These are phyloP conservation scores for Mesorhabditis sp. DNA, from an alignment of 2,888 invertebrate genomes.

Conservation along the genomic window DNA sequence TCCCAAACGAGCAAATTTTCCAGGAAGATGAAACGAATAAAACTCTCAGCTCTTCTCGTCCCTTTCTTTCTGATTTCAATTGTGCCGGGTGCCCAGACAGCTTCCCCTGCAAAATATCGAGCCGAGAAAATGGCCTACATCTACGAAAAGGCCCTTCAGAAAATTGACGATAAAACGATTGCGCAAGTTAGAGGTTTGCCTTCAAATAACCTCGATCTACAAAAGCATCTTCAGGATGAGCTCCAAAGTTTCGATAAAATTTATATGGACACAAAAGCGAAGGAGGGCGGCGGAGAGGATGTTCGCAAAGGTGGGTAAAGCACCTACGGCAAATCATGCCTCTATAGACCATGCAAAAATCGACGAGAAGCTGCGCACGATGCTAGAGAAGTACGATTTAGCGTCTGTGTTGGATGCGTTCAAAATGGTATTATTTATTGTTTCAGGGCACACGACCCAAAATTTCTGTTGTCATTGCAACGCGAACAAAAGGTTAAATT, in stretches of 20 bases:
- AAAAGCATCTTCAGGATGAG: constrained; percentile 31
- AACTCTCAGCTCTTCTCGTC: no score
- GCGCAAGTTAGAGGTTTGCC: constrained; percentile 27
- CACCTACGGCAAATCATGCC: neutral
- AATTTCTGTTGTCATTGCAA: neutral
- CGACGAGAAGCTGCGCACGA: constrained; percentile 39
- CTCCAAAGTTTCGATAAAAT: constrained; percentile 42
- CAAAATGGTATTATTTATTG: constrained; percentile 32
- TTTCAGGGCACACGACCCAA: neutral
- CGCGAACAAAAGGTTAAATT: neutral
- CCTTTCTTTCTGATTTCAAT: no score
- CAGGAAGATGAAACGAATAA: no score
- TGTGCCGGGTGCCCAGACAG: neutral
- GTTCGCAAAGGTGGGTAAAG: constrained; percentile 12
- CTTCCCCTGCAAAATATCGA: constrained; percentile 20
- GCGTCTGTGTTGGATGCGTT: constrained; percentile 44
- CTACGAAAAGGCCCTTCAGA: constrained; percentile 47
- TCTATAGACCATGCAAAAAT: constrained; percentile 15
- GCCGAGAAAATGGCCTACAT: constrained; percentile 53
- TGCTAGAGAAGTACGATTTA: constrained; percentile 47
- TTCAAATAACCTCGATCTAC: neutral
- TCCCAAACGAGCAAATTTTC: no score
- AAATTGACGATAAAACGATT: constrained; percentile 34
- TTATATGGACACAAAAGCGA: constrained; percentile 44
- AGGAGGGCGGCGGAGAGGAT: constrained; percentile 16